Base-by-base conservation (phyloP, 2,797 vertebrate genomes). In the Malurus leucopterus region DNA sequence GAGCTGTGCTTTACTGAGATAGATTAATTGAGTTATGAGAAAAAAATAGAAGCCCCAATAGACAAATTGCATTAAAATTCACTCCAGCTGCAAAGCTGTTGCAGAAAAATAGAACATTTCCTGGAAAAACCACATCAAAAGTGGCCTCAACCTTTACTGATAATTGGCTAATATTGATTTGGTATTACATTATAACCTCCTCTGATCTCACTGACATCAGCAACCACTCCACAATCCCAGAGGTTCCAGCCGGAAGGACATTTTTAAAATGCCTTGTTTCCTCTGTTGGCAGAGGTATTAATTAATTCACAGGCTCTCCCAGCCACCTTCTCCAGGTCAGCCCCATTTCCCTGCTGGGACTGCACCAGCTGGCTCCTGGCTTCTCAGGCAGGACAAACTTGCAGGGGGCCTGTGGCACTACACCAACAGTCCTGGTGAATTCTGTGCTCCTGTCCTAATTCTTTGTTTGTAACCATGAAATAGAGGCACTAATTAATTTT, bases 81-180 rank as follows among this genome's bases (percentile, higher is more conserved):
- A 74, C 47, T 62, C 41, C 44, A 84, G 69, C 77, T 82, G 67
- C 68, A 86, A 91, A 70, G 40, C 32, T 75, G n/a, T 29, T 69
- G 80, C 58, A 85, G 86, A 84, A 93, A 95, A 93, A 80, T 44
- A 89, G 64, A 88, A 84, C 54, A 58, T 80, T 82, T 91, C 69
- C 58, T 91, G 62, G 53, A 70, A 91, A 89, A 91, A 86, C 14
- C 53, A 83, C 75, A 92, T 77, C 61, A 84, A 89, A 92, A 93
- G 54, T 55, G 78, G 80, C 62, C 75, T 91, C 93, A 88, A 24
- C 65, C 87, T 95, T 91, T 84, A 82, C 71, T 77, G 89, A 90
- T 89, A 93, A 94, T 88, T 93, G 89, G 89, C 89, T 94, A 82
- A 91, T 93, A 95, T 92, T 95, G 91, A 89, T 95, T 77, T 43